phyloP scores from a whole-genome alignment of 1,140 invertebrate species.

The Hestina assimilis region DNA sequence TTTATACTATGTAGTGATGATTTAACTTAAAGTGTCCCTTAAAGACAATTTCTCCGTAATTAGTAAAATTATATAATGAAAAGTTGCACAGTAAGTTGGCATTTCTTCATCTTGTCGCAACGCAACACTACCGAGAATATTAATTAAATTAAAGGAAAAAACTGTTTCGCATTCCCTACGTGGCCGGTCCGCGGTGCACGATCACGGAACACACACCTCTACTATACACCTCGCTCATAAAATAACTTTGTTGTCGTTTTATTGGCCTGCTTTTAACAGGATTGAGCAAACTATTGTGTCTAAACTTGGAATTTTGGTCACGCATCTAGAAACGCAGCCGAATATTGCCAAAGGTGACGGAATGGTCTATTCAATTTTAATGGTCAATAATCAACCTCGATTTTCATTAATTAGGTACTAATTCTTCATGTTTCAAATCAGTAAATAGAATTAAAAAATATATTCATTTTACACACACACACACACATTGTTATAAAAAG shows the following conservation, averaged over 20 bases:
- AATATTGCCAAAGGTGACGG: neutral
- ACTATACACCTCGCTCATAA: slow-evolving; percentile 38
- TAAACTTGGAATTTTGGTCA: slow-evolving; percentile 27
- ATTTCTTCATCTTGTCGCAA: slow-evolving; percentile 38
- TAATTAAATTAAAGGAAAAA: slow-evolving; percentile 49
- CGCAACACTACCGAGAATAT: slow-evolving; percentile 33
- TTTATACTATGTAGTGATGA: too few relatives aligned
- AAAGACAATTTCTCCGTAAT: too few relatives aligned
- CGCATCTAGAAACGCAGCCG: slow-evolving; percentile 17
- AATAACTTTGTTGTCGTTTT: slow-evolving; percentile 29
- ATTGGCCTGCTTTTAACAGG: slow-evolving; percentile 33
- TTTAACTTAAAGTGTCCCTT: too few relatives aligned
- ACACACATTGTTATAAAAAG: too few relatives aligned
- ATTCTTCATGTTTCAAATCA: too few relatives aligned
- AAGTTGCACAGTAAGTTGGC: slow-evolving; percentile 18
- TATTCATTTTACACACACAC: too few relatives aligned
- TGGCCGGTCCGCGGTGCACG: slow-evolving; percentile 28
- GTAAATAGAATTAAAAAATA: too few relatives aligned
- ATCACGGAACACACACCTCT: slow-evolving; percentile 40
- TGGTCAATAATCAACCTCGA: too few relatives aligned
- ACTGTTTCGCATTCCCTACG: slow-evolving; percentile 43
- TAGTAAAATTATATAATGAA: slow-evolving; percentile 15
- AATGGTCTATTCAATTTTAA: too few relatives aligned
- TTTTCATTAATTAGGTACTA: too few relatives aligned
- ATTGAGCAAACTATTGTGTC: slow-evolving; percentile 34